Conservation (phyloP, 2,888 invertebrate species). For the Gymnosoma rotundatum region DNA sequence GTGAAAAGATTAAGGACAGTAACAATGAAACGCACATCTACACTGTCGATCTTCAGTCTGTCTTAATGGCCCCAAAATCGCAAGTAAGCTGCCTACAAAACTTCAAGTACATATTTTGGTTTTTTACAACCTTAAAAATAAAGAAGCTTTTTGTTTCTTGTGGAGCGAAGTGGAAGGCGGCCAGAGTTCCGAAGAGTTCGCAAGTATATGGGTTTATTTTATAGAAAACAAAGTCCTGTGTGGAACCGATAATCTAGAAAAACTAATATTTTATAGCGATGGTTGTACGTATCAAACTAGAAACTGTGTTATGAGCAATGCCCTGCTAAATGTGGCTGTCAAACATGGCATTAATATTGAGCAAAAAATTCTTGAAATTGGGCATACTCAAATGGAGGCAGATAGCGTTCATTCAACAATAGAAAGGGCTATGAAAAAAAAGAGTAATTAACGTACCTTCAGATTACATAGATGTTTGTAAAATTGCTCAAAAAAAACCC, state of each 20-base stretch:
- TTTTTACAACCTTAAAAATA: slow-evolving; percentile 33
- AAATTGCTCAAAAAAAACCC: no score
- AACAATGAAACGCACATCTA: no score
- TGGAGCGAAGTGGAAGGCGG: slow-evolving; percentile 46
- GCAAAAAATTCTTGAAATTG: slow-evolving; percentile 4
- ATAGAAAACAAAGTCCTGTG: slow-evolving; percentile 34
- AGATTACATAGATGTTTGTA: no score
- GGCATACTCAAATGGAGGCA: not conserved
- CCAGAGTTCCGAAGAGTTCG: slow-evolving; percentile 38
- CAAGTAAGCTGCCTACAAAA: not conserved
- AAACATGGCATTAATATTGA: not conserved
- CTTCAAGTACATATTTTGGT: slow-evolving; percentile 51
- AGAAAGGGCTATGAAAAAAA: no score
- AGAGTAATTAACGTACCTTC: no score
- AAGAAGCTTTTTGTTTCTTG: slow-evolving; percentile 47
- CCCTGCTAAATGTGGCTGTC: not conserved
- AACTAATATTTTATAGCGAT: slow-evolving; percentile 3
- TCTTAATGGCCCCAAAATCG: no score
- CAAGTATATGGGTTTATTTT: slow-evolving; percentile 48
- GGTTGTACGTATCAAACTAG: slow-evolving; percentile 12
- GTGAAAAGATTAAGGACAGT: no score
- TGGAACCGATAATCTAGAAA: slow-evolving; percentile 6
- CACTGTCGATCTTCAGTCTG: no score
- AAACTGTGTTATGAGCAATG: slow-evolving; percentile 3
- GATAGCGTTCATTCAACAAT: not conserved